These are phyloP conservation scores for Anaspis maculata DNA, from an alignment of 2,888 invertebrate species.

Conservation along the genomic window DNA sequence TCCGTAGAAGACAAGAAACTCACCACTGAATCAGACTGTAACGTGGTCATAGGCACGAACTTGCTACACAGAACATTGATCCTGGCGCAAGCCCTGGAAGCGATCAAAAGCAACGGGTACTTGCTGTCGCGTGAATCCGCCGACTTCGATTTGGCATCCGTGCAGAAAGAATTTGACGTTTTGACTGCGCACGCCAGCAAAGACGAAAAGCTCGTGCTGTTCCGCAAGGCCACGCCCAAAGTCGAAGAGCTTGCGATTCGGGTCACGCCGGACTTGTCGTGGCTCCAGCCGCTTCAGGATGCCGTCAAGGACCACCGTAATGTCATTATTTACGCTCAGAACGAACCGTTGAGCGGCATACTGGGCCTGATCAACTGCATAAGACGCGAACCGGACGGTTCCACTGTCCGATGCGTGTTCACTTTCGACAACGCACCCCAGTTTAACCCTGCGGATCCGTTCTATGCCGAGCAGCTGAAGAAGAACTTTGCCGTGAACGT, in stretches of 20 bases:
- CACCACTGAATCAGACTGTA: neutral
- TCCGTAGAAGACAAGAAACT: constrained; percentile 30
- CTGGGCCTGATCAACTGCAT: constrained; percentile 69
- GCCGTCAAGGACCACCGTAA: constrained; percentile 24
- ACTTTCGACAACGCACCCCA: constrained; percentile 56
- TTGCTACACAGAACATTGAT: neutral
- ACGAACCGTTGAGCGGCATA: constrained; percentile 66
- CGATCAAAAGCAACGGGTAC: constrained; percentile 3
- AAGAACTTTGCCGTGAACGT: constrained; percentile 77
- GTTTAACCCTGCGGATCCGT: constrained; percentile 47
- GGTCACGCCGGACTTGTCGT: constrained; percentile 44
- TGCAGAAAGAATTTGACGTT: neutral
- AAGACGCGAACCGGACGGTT: constrained; percentile 50
- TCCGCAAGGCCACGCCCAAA: constrained; percentile 1
- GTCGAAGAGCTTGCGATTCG: constrained; percentile 29
- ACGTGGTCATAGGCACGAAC: neutral
- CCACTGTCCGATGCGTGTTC: constrained; percentile 44
- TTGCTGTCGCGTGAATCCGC: constrained; percentile 3
- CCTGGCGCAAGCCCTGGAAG: neutral
- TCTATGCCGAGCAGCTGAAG: constrained; percentile 58
- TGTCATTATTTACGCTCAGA: constrained; percentile 55
- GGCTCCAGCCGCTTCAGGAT: constrained; percentile 46
- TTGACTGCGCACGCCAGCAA: constrained; percentile 1
- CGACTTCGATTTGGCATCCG: neutral
- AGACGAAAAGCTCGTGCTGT: constrained; percentile 5